Conservation (phyloP, 2,797 vertebrate species). For the Cephalopachus bancanus region DNA sequence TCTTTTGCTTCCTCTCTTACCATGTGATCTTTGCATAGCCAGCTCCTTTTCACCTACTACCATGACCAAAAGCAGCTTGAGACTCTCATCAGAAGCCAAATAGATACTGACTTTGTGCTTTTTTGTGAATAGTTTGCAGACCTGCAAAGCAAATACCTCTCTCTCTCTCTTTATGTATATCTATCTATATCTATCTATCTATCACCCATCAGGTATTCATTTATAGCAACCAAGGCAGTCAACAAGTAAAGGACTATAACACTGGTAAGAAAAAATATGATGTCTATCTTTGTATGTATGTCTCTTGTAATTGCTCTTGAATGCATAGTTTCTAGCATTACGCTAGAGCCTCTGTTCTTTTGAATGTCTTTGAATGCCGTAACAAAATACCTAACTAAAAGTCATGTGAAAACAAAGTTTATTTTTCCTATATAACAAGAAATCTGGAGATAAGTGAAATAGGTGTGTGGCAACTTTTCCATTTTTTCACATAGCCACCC, state of each 20-base stretch:
- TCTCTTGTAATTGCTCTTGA: background rate
- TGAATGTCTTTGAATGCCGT: background rate
- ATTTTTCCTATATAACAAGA: background rate
- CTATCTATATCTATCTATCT: too few relatives aligned
- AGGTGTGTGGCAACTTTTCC: background rate
- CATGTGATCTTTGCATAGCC: background rate
- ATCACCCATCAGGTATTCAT: background rate
- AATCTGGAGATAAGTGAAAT: background rate
- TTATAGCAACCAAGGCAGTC: background rate
- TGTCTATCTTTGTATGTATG: background rate
- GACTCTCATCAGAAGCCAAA: background rate
- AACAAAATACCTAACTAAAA: background rate
- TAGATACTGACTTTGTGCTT: background rate
- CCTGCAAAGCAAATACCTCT: background rate
- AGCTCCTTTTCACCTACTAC: background rate
- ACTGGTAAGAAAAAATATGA: fast-evolving
- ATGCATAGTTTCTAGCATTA: background rate
- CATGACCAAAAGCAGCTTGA: background rate
- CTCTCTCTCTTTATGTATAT: background rate
- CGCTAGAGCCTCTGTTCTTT: background rate
- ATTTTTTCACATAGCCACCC: background rate
- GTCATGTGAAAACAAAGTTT: background rate
- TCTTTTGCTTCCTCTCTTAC: background rate
- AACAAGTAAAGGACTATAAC: background rate
- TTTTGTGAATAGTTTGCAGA: background rate